Percentiles rank a stretch among this genome's conserved stretches.
Conservation (phyloP, 2,888 invertebrate species). For the Caenorhabditis sp. region DNA sequence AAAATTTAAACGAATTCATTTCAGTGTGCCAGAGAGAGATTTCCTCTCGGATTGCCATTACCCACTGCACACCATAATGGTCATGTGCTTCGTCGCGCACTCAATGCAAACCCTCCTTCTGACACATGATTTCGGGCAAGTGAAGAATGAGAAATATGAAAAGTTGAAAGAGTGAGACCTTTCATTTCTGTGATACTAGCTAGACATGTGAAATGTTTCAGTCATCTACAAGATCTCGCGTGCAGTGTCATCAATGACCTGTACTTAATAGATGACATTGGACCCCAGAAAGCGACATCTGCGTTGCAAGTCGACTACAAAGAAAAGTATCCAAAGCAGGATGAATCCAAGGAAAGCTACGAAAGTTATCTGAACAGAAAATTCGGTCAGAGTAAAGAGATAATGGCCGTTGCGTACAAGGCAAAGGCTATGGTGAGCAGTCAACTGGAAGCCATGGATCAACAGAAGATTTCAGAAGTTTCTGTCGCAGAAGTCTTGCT, state of each 20-base stretch:
- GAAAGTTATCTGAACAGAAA: conserved; percentile 8
- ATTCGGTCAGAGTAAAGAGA: conserved; percentile 15
- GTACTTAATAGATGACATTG: not conserved
- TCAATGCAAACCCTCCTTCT: conserved; percentile 12
- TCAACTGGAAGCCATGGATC: not conserved
- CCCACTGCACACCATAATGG: conserved; percentile 37
- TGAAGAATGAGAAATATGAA: conserved; percentile 18
- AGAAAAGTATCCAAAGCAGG: not conserved
- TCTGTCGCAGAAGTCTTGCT: conserved; percentile 18
- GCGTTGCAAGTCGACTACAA: conserved; percentile 13
- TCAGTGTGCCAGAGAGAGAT: conserved; percentile 3
- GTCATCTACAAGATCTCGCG: not conserved
- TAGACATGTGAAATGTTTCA: not conserved
- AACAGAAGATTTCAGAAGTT: conserved; percentile 11
- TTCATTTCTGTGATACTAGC: not conserved
- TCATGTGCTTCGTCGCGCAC: conserved; percentile 40
- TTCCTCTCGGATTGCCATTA: not conserved
- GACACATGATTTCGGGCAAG: conserved; percentile 22
- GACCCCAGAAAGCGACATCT: not conserved
- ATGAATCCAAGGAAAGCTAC: no score
- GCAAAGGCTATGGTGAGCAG: conserved; percentile 36
- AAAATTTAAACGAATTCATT: no score
- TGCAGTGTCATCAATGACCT: conserved; percentile 18
- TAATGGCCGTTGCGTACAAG: conserved; percentile 36
- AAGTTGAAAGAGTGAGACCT: conserved; percentile 17